Percentiles rank a stretch among this genome's conserved stretches.
Evolutionary conservation across 1,140 invertebrate genomes (phyloP).

Genomic region (Aphidius ervi): DNA sequence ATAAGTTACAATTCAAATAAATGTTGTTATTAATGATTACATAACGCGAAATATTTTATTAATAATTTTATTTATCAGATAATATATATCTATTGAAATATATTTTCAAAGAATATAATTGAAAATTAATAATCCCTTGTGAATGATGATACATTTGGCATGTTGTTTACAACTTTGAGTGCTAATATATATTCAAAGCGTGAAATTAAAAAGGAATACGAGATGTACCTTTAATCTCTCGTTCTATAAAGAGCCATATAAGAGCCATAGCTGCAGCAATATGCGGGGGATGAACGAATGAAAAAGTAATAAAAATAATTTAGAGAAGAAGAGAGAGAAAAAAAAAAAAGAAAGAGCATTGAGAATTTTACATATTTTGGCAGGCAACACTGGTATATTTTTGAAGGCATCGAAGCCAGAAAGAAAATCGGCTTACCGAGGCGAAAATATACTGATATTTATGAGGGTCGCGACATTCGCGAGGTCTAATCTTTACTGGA

Average conservation of each 20-base stretch:
- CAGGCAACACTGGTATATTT: constrained; percentile 39
- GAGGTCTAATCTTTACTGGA: constrained; percentile 49
- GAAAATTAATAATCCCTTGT: too few species aligned
- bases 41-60: too few species aligned
- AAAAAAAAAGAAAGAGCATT: constrained; percentile 16
- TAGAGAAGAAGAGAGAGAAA: constrained; percentile 14
- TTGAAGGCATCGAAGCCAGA: constrained; percentile 45
- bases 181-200: not conserved
- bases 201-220: constrained; percentile 34
- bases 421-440: constrained; percentile 52
- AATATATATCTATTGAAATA: too few species aligned
- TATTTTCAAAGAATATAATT: too few species aligned
- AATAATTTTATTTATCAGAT: too few species aligned
- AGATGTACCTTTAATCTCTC: constrained; percentile 46
- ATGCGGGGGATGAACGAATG: not conserved
- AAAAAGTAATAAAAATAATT: not conserved
- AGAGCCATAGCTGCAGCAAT: not conserved
- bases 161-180: too few species aligned
- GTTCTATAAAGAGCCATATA: constrained; percentile 43
- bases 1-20: too few species aligned
- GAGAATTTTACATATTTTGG: constrained; percentile 44
- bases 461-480: constrained; percentile 51
- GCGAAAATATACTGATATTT: constrained; percentile 50
- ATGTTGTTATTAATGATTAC: too few species aligned
- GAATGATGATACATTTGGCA: too few species aligned